Percentiles rank a stretch among this genome's conserved stretches.
Conservation (phyloP, 2,888 invertebrate species). For the Electrophaes corylata region DNA sequence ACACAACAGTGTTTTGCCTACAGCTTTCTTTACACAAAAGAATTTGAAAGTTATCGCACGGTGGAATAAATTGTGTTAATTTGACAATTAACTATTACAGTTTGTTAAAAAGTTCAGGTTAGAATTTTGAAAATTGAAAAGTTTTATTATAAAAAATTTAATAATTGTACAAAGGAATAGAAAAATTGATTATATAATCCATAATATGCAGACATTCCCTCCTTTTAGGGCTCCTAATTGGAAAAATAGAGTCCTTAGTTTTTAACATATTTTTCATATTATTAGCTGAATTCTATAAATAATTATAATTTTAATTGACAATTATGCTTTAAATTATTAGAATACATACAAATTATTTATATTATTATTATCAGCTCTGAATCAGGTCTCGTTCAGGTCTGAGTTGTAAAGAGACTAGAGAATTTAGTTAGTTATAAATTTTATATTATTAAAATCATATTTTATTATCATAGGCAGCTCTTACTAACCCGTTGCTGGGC, state of each 20-base stretch:
- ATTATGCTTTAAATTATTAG: conserved; percentile 17
- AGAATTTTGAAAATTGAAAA: neutral
- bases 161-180: neutral
- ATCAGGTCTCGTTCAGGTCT: neutral
- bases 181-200: neutral
- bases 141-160: neutral
- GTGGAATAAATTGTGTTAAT: neutral
- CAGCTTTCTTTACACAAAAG: too few relatives aligned
- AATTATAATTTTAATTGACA: conserved; percentile 5
- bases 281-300: conserved; percentile 6
- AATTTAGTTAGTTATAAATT: neutral
- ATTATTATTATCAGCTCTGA: neutral
- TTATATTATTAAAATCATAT: too few relatives aligned
- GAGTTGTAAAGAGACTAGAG: neutral
- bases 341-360: neutral
- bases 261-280: neutral
- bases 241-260: neutral
- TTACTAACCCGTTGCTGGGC: too few relatives aligned
- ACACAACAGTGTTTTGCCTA: too few relatives aligned
- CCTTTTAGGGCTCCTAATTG: neutral
- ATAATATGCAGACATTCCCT: neutral
- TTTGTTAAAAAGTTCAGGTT: neutral
- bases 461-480: too few relatives aligned
- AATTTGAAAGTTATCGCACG: neutral
- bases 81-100: neutral